A percentile compares a stretch with the other conserved stretches of the same genome.
These are phyloP conservation scores for Leptodactylus fuscus DNA, from an alignment of 2,113 vertebrate genomes.

Conservation along the genomic window DNA sequence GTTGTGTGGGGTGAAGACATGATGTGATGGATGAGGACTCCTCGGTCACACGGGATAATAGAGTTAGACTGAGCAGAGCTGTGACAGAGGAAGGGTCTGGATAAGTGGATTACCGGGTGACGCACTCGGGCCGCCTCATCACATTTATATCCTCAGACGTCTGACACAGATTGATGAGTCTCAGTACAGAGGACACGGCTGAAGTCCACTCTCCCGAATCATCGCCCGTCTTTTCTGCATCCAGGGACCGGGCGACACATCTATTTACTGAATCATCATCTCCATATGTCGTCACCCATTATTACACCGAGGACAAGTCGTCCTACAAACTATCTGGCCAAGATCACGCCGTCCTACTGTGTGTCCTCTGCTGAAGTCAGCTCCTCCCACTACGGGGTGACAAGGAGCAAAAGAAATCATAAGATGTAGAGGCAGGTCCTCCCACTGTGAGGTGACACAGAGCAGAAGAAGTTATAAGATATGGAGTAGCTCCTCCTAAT, in stretches of 20 bases:
- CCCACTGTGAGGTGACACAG: background rate
- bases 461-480: too few species aligned
- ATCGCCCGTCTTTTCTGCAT: background rate
- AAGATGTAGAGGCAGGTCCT: background rate
- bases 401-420: too few species aligned
- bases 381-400: background rate
- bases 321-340: background rate
- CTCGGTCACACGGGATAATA: background rate
- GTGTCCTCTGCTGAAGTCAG: background rate
- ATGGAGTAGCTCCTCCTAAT: too few species aligned
- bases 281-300: background rate
- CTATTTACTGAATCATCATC: background rate
- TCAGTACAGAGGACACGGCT: background rate
- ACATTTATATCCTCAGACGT: background rate
- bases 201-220: background rate
- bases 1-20: background rate
- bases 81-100: background rate
- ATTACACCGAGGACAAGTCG: background rate
- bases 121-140: background rate
- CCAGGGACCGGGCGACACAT: background rate
- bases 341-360: background rate
- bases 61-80: background rate
- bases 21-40: background rate
- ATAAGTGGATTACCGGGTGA: conserved; percentile 8
- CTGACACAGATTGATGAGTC: background rate